Conservation (phyloP, 2,888 invertebrate species). For the Andrena praecox region DNA sequence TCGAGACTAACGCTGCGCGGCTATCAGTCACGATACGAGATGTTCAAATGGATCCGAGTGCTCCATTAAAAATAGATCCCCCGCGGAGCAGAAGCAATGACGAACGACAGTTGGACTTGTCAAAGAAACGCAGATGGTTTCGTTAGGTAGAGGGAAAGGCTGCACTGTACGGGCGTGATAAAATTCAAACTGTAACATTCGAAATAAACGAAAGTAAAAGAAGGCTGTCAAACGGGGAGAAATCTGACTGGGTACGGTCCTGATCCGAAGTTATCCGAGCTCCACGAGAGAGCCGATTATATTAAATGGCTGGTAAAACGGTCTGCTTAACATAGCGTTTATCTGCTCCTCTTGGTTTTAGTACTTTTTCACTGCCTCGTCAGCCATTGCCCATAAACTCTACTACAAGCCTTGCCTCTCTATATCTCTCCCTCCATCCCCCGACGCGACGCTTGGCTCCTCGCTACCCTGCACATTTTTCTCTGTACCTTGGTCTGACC, state of each 20-base stretch:
- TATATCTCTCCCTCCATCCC: conserved; percentile 36
- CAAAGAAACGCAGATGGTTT: not conserved
- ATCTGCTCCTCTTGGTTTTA: conserved; percentile 84
- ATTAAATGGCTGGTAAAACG: conserved; percentile 84
- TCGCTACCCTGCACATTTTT: conserved; percentile 62
- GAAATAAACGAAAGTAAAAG: conserved; percentile 32
- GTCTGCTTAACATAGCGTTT: conserved; percentile 85
- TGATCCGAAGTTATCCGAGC: conserved; percentile 76
- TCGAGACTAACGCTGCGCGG: conserved; percentile 20
- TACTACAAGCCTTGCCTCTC: conserved; percentile 68
- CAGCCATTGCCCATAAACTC: conserved; percentile 84
- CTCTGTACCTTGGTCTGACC: conserved; percentile 50
- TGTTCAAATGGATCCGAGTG: conserved; percentile 38
- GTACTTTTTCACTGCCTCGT: conserved; percentile 85
- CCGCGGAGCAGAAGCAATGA: no score
- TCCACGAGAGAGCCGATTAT: conserved; percentile 81
- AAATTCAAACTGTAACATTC: conserved; percentile 30
- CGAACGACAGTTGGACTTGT: not conserved
- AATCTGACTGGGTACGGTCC: conserved; percentile 64
- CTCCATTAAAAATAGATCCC: conserved; percentile 34
- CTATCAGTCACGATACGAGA: conserved; percentile 47
- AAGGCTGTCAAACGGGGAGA: conserved; percentile 50
- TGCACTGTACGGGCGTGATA: not conserved
- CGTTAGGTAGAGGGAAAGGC: not conserved
- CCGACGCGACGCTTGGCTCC: conserved; percentile 1